Percentiles rank a stretch among this genome's conserved stretches.
Conservation (phyloP, 2,888 invertebrate genomes). For the Anodontia alba region DNA sequence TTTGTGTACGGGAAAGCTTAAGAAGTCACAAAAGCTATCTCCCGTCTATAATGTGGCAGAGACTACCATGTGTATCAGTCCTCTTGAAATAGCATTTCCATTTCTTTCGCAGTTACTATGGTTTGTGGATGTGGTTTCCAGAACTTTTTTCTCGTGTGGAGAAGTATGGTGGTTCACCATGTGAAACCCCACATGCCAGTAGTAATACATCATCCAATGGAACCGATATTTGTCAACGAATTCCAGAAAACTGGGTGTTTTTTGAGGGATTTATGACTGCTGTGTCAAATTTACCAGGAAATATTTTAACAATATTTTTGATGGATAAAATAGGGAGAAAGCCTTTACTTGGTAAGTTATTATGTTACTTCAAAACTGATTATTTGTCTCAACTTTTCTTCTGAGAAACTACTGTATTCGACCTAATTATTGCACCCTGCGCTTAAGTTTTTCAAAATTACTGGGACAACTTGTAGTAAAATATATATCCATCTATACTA, state of each 20-base stretch:
- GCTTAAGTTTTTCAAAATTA: too few species aligned
- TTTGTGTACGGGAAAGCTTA: too few species aligned
- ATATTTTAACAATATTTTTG: conserved; percentile 81
- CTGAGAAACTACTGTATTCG: too few species aligned
- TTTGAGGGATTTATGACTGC: conserved; percentile 83
- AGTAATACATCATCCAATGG: conserved; percentile 44
- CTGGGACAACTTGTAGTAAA: too few species aligned
- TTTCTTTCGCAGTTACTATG: conserved; percentile 93
- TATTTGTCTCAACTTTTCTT: not conserved
- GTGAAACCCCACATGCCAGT: conserved; percentile 54
- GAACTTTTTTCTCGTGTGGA: conserved; percentile 93
- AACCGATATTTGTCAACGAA: conserved; percentile 30
- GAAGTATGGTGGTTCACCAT: conserved; percentile 82
- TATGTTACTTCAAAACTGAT: too few species aligned
- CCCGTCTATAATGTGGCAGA: too few species aligned
- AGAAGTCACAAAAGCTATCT: too few species aligned
- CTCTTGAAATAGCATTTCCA: too few species aligned
- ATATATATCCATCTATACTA: too few species aligned
- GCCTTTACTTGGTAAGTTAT: conserved; percentile 76
- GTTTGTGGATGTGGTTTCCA: conserved; percentile 98
- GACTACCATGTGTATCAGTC: too few species aligned
- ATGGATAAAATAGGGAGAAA: conserved; percentile 84
- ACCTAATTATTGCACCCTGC: too few species aligned
- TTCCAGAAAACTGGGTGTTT: conserved; percentile 75
- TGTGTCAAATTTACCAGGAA: conserved; percentile 83